Evolutionary conservation across 2,888 invertebrate species (phyloP).

Genomic region (Drosophila tanythrix): DNA sequence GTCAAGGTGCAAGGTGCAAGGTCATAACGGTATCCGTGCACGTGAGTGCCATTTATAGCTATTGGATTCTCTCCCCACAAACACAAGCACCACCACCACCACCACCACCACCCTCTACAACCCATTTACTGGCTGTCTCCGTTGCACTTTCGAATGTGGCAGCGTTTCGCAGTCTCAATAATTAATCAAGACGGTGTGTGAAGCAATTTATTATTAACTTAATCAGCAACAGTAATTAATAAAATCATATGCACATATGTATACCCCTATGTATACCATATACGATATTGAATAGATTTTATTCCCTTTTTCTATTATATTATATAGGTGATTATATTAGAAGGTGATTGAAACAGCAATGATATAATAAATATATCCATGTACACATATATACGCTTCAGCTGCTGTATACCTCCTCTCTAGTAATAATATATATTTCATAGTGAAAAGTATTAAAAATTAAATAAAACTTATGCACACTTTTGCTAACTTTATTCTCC

Average conservation of each 20-base stretch:
- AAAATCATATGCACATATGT: not conserved
- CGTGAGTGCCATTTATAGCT: not conserved
- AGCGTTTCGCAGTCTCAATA: not conserved
- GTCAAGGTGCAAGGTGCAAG: not conserved
- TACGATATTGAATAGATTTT: not conserved
- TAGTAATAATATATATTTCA: too few species aligned
- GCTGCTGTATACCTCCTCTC: not conserved
- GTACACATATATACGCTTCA: not conserved
- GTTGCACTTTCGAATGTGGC: not conserved
- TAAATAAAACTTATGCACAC: not conserved
- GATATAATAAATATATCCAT: not conserved
- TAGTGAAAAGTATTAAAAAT: not conserved
- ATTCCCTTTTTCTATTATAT: not conserved
- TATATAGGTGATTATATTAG: too few species aligned
- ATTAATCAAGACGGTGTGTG: not conserved
- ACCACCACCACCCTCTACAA: not conserved
- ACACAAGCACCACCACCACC: not conserved
- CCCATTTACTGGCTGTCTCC: not conserved
- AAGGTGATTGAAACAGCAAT: not conserved
- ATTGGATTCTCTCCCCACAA: not conserved
- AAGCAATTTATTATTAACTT: not conserved
- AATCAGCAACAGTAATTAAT: not conserved
- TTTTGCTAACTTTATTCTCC: not conserved
- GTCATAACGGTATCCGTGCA: not conserved
- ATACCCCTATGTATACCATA: not conserved